Evolutionary conservation across 1,140 invertebrate genomes (phyloP).

Genomic region (Aradophagus sp.): DNA sequence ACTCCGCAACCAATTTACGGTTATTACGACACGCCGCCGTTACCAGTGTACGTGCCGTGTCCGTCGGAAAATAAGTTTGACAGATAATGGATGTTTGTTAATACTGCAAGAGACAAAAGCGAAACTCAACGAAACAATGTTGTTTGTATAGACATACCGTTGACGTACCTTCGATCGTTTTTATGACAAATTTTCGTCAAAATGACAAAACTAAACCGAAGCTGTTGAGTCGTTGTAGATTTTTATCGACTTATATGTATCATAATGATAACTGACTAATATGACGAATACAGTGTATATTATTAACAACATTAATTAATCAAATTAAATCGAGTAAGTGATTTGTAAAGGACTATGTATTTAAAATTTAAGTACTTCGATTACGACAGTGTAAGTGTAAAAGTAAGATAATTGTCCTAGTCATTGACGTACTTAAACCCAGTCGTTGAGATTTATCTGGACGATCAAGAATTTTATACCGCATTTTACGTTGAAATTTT

Average conservation of each 20-base stretch:
- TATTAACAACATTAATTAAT: conserved; percentile 28
- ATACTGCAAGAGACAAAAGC: conserved; percentile 16
- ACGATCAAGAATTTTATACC: too few relatives aligned
- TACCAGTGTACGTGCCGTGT: conserved; percentile 67
- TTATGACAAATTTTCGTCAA: conserved; percentile 11
- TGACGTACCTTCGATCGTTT: conserved; percentile 24
- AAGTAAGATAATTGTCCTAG: conserved; percentile 34
- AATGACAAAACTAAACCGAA: conserved; percentile 3
- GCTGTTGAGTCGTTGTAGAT: conserved; percentile 22
- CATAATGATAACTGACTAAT: conserved; percentile 29
- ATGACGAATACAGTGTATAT: conserved; percentile 12
- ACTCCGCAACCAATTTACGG: conserved; percentile 69
- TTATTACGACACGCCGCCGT: conserved; percentile 67
- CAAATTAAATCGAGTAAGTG: conserved; percentile 1
- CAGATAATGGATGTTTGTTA: conserved; percentile 60
- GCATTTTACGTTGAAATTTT: too few relatives aligned
- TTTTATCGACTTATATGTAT: conserved; percentile 23
- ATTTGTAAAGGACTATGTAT: conserved; percentile 5
- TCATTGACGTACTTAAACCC: conserved; percentile 16
- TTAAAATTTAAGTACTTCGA: conserved; percentile 3
- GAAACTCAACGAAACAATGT: conserved; percentile 14
- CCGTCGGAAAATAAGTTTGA: conserved; percentile 69
- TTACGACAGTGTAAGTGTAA: conserved; percentile 1
- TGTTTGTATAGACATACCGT: conserved; percentile 38
- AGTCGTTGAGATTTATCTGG: conserved; percentile 11